These are phyloP conservation scores for Noctua janthe DNA, from an alignment of 2,888 invertebrate species.

Conservation along the genomic window DNA sequence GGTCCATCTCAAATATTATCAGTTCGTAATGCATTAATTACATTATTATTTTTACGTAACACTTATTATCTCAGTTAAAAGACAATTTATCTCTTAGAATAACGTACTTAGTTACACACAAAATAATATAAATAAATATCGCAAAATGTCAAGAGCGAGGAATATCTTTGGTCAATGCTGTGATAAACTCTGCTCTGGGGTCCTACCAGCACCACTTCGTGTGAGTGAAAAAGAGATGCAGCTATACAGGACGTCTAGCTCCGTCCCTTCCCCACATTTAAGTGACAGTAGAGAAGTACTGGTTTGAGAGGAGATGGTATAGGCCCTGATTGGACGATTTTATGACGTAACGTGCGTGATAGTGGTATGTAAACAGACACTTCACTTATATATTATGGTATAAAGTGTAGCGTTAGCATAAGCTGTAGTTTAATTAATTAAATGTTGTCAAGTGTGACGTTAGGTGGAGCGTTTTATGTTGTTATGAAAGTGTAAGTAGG, in stretches of 20 bases:
- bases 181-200: slow-evolving; percentile 74
- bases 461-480: slow-evolving; percentile 14
- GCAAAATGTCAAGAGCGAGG: slow-evolving; percentile 54
- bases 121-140: slow-evolving; percentile 35
- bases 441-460: slow-evolving; percentile 40
- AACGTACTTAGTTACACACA: not conserved
- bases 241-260: not conserved
- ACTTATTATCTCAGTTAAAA: slow-evolving; percentile 1
- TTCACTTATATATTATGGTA: slow-evolving; percentile 52
- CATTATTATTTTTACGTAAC: slow-evolving; percentile 1
- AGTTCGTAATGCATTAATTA: not conserved
- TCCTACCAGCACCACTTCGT: not conserved
- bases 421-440: slow-evolving; percentile 59
- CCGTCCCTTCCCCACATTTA: not conserved
- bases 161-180: slow-evolving; percentile 48
- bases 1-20: slow-evolving; percentile 11
- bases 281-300: not conserved
- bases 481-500: slow-evolving; percentile 31
- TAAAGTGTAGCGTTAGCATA: slow-evolving; percentile 42
- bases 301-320: not conserved
- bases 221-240: not conserved
- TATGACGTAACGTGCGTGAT: slow-evolving; percentile 69
- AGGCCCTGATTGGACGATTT: slow-evolving; percentile 62
- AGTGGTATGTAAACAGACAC: slow-evolving; percentile 58
- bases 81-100: slow-evolving; percentile 5